A percentile compares a stretch with the other conserved stretches of the same genome.
phyloP scores from a whole-genome alignment of 2,888 invertebrate genomes.

The Tipula lateralis region DNA sequence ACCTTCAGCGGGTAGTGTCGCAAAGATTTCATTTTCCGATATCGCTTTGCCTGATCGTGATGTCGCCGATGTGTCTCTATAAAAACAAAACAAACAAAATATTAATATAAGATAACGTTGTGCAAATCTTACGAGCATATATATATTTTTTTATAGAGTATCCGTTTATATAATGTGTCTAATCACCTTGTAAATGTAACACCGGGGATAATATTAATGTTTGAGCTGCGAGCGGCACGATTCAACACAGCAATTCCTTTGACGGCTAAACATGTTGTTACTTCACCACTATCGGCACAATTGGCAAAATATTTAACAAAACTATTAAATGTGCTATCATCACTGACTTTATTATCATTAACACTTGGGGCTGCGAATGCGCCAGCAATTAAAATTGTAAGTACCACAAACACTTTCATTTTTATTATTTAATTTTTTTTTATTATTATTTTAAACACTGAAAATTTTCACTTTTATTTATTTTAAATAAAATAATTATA shows the following conservation, averaged over 20 bases:
- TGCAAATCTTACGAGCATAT: background rate
- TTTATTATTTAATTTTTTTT: conserved; percentile 39
- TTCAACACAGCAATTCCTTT: conserved; percentile 55
- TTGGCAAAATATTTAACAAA: conserved; percentile 47
- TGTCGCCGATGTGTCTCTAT: conserved; percentile 46
- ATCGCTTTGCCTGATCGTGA: conserved; percentile 47
- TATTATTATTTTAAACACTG: conserved; percentile 34
- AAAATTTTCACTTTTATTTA: conserved; percentile 3
- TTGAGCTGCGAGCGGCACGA: conserved; percentile 54
- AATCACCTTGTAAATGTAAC: conserved; percentile 54
- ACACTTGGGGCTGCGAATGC: conserved; percentile 44
- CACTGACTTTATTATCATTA: conserved; percentile 36
- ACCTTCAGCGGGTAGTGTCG: conserved; percentile 52
- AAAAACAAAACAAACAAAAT: conserved; percentile 32
- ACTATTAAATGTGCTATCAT: conserved; percentile 41
- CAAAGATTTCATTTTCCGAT: conserved; percentile 51
- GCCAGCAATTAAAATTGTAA: conserved; percentile 42
- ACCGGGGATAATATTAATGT: conserved; percentile 56
- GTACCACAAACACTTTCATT: conserved; percentile 50
- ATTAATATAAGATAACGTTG: background rate
- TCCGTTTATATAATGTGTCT: background rate
- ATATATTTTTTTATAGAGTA: background rate
- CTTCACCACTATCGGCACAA: conserved; percentile 49
- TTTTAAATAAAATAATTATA: conserved; percentile 2
- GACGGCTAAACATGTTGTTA: conserved; percentile 55